Conservation (phyloP, 1,140 invertebrate genomes). For the Plodia interpunctella region DNA sequence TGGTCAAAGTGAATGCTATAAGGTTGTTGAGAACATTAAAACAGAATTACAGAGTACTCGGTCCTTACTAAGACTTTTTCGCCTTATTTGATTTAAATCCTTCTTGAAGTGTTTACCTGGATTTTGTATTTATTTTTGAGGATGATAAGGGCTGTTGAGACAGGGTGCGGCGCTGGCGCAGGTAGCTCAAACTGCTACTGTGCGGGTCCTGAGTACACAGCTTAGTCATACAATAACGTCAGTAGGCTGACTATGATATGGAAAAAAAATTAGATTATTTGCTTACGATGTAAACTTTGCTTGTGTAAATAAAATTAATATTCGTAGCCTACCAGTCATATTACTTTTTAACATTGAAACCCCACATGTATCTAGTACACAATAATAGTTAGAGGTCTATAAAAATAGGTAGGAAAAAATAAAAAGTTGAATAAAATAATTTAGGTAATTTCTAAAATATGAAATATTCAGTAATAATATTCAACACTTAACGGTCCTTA, state of each 20-base stretch:
- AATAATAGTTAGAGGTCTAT: too few relatives aligned
- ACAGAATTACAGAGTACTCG: conserved; percentile 1
- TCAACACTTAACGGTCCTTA: too few relatives aligned
- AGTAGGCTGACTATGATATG: conserved; percentile 27
- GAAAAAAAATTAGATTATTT: not conserved
- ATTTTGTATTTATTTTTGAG: conserved; percentile 56
- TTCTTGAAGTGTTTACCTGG: conserved; percentile 45
- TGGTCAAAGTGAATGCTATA: conserved; percentile 47
- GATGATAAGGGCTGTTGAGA: conserved; percentile 57
- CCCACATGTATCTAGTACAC: too few relatives aligned
- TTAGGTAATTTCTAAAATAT: too few relatives aligned
- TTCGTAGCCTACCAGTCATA: too few relatives aligned
- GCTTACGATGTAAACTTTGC: too few relatives aligned
- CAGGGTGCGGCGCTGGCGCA: conserved; percentile 52
- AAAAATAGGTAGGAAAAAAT: too few relatives aligned
- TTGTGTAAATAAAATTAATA: too few relatives aligned
- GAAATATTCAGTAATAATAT: too few relatives aligned
- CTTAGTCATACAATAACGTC: conserved; percentile 38
- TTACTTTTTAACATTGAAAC: too few relatives aligned
- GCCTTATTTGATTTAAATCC: conserved; percentile 55
- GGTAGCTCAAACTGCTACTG: conserved; percentile 68
- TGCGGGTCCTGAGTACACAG: conserved; percentile 63
- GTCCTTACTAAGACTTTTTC: conserved; percentile 3
- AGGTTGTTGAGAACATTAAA: conserved; percentile 5
- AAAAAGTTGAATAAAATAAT: too few relatives aligned